A percentile compares a stretch with the other conserved stretches of the same genome.
phyloP scores from a whole-genome alignment of 2,797 vertebrate genomes.

The Momotus momota region DNA sequence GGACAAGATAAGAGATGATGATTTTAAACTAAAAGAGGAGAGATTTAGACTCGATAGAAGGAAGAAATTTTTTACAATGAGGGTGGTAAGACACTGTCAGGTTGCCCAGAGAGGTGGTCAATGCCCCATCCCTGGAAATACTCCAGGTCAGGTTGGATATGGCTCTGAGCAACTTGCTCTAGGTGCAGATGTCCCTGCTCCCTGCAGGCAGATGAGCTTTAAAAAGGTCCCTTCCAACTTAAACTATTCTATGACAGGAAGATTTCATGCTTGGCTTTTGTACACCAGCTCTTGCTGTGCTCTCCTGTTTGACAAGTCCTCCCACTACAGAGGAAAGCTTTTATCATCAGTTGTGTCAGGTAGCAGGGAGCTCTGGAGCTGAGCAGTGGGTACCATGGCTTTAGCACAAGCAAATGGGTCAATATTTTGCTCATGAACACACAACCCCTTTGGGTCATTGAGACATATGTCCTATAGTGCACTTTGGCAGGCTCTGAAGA shows the following conservation, averaged over 20 bases:
- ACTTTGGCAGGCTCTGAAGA: background rate
- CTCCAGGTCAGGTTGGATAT: no score
- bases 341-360: background rate
- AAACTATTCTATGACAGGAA: background rate
- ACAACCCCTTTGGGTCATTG: accelerated
- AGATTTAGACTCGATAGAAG: background rate
- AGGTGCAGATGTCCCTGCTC: background rate
- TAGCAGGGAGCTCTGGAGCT: background rate
- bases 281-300: background rate
- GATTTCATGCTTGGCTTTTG: background rate
- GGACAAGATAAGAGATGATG: background rate
- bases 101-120: background rate
- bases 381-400: background rate
- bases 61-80: background rate
- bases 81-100: background rate
- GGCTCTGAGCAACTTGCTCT: background rate
- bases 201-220: background rate
- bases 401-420: background rate
- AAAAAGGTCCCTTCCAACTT: background rate
- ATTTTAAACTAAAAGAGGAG: background rate
- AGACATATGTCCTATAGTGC: no score
- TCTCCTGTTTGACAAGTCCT: background rate
- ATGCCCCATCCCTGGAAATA: background rate
- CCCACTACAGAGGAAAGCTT: background rate
- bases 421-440: accelerated